These are phyloP conservation scores for Ctenopoma kingsleyae DNA, from an alignment of 2,797 vertebrate species.

Conservation along the genomic window DNA sequence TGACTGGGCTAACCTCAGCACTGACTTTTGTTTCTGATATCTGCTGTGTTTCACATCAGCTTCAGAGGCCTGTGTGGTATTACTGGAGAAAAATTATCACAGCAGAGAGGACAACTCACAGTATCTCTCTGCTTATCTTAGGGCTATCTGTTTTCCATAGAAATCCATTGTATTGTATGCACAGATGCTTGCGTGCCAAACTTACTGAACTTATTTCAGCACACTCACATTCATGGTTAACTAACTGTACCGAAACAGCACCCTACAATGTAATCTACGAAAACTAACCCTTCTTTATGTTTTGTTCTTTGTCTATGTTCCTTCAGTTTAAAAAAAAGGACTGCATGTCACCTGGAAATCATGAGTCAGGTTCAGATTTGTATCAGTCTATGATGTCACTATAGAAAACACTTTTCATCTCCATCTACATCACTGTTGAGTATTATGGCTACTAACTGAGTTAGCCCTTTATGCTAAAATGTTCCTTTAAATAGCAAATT, in stretches of 20 bases:
- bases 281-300: not conserved
- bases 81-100: constrained; percentile 45
- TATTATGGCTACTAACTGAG: not conserved
- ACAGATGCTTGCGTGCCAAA: not conserved
- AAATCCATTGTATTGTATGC: constrained; percentile 10
- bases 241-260: not conserved
- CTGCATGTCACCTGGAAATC: not conserved
- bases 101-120: constrained; percentile 32
- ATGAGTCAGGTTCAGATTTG: not conserved
- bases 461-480: not conserved
- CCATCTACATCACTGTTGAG: not conserved
- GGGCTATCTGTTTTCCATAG: constrained; percentile 14
- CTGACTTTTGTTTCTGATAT: constrained; percentile 55
- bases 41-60: constrained; percentile 41
- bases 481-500: not conserved
- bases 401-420: not conserved
- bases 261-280: not conserved
- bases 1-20: constrained; percentile 64
- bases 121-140: constrained; percentile 22
- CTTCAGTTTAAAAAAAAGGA: not conserved
- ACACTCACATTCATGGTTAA: constrained; percentile 5
- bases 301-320: not conserved
- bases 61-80: constrained; percentile 29
- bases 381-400: not conserved
- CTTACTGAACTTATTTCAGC: not conserved